phyloP scores from a whole-genome alignment of 2,888 invertebrate genomes.

The Leptura quadrifasciata region DNA sequence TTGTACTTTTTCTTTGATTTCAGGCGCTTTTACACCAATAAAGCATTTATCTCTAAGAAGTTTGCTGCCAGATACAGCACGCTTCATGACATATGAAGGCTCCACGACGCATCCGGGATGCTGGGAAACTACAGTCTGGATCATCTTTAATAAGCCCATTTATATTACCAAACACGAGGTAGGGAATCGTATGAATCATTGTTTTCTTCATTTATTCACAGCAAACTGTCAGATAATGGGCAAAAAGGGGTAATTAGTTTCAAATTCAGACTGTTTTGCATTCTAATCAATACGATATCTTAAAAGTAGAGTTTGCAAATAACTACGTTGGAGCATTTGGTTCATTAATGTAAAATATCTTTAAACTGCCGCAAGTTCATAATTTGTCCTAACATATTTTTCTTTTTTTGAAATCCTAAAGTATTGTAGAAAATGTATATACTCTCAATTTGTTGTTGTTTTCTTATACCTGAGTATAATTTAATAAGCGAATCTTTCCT shows the following conservation, averaged over 20 bases:
- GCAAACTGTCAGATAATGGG: slow-evolving; percentile 35
- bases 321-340: not conserved
- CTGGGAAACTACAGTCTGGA: slow-evolving; percentile 99
- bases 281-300: slow-evolving; percentile 18
- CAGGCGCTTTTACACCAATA: slow-evolving; percentile 89
- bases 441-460: no score
- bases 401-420: no score
- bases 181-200: slow-evolving; percentile 64
- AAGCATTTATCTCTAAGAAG: slow-evolving; percentile 90
- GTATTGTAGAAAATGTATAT: no score
- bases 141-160: slow-evolving; percentile 97
- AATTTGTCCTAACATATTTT: no score
- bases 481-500: no score
- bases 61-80: slow-evolving; percentile 92
- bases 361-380: no score
- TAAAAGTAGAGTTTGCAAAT: not conserved
- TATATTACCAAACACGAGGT: slow-evolving; percentile 98
- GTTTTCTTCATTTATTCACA: slow-evolving; percentile 40
- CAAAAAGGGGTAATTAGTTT: slow-evolving; percentile 40
- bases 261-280: slow-evolving; percentile 22
- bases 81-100: slow-evolving; percentile 98
- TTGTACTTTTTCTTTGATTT: slow-evolving; percentile 58
- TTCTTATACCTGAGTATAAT: no score
- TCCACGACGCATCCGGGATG: slow-evolving; percentile 98
- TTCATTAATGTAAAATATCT: no score